Evolutionary conservation across 2,888 invertebrate species (phyloP), one percentile per base, ranked within the genome.

Genomic region (Clanis bilineata): DNA sequence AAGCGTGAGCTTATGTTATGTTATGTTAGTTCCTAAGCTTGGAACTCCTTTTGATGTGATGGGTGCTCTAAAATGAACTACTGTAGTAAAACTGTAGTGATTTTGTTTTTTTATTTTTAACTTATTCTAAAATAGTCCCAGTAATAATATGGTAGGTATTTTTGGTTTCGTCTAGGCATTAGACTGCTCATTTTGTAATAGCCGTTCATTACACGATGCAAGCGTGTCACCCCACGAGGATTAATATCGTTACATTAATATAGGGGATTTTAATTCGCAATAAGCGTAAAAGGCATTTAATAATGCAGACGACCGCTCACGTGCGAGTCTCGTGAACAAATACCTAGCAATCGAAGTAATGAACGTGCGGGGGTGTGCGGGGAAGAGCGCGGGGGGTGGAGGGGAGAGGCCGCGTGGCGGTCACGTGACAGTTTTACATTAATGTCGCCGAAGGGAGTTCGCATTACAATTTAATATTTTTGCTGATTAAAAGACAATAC

Each of bases 221-320:
- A 72, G 65, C 68, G 64, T 77, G 64, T 76, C 69, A 67, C 66
- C 51, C 51, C 18, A 68, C 72, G 64, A 68, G 79, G 82, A 86
- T 88, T 88, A 87, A 88, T 85, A 79, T 83, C 73, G 75, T 74
- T 76, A 73, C 74, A 69, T 75, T 71, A 79, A 68, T 76, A 73
- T 75, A 77, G 79, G 86, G 82, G 77, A 71, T 67, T 69, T 88
- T 84, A 88, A 85, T 82, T 89, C 71, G 86, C 89, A 90, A 91
- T 90, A 91, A 90, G 88, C 87, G 85, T 92, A 88, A 91, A 92
- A 90, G 92, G 89, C 92, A 90, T 92, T 92, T 92, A 92, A 91
- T 92, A 91, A 92, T 92, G 90, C 90, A 92, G 83, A 86, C 90
- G 88, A 87, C 84, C 81, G 86, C 68, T 72, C 87, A 85, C 86